Evolutionary conservation across 2,113 vertebrate species (phyloP), one percentile per base, ranked within the genome.

Genomic region (Aegotheles bennettii): DNA sequence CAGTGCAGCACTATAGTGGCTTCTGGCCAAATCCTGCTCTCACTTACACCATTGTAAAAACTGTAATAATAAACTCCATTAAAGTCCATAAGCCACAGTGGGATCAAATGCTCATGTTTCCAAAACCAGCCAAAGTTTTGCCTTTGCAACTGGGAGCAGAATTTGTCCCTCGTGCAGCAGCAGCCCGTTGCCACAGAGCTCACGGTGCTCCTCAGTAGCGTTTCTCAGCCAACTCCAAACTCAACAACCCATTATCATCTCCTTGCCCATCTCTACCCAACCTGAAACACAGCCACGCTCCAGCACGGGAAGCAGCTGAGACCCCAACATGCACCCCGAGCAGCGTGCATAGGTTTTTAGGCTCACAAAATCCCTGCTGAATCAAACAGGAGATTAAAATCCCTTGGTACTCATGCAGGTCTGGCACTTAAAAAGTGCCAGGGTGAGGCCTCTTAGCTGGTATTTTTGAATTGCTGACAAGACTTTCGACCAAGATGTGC

Each of bases 331-430:
- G 26, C 10, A 5, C 59, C 47, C 24, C 0, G 0, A 89, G 73
- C 24, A 89, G 25, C 4, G 3, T 78, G 40, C n/a, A 43, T 13
- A 25, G 25, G 21, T 15, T 80, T 93, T 61, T 6, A 59, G 33
- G 31, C 45, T 84, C 43, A 54, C 64, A 48, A 92, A 90, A 90
- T 83, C 76, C 47, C 40, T 42, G 60, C n/a, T 38, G 48, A 94
- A 75, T 75, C 60, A 86, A 94, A 86, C 2, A 7, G 31, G 6
- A 85, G 80, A 96, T 91, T 90, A 96, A 95, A 91, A 94, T 94
- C 90, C 86, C 45, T 75, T 29, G 28, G 42, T 53, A 87, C 17
- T 4, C 17, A 29, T 20, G 25, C 15, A 85, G 26, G 21, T 38
- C 40, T 92, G 43, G 31, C 53, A 68, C 36, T 80, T 71, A 26